A percentile compares a stretch with the other conserved stretches of the same genome.
Conservation (phyloP, 2,113 vertebrate genomes). For the Nansenia antarctica region DNA sequence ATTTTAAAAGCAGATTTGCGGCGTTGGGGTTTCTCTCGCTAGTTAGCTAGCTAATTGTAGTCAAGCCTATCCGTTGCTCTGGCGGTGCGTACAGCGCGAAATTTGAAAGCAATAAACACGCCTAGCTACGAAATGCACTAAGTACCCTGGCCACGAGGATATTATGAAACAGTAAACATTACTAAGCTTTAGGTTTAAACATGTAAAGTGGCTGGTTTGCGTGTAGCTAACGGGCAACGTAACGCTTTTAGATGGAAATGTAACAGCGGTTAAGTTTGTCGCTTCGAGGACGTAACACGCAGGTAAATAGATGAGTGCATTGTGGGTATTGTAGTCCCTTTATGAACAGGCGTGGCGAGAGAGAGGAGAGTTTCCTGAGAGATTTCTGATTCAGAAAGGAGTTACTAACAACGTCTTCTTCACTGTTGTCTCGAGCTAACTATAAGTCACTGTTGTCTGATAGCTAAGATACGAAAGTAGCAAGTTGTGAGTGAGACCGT, state of each 20-base stretch:
- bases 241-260: not conserved
- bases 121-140: not conserved
- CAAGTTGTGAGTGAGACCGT: no score
- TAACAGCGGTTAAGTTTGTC: slow-evolving; percentile 28
- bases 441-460: no score
- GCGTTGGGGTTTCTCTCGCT: not conserved
- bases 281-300: slow-evolving; percentile 18
- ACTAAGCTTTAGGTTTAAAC: not conserved
- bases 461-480: no score
- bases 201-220: no score
- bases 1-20: slow-evolving; percentile 59
- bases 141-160: not conserved
- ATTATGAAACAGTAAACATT: not conserved
- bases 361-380: no score
- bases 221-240: no score
- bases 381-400: no score
- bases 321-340: slow-evolving; percentile 51
- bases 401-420: no score
- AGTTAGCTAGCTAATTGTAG: not conserved
- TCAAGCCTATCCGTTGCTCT: slow-evolving; percentile 10
- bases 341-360: no score
- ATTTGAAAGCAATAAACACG: slow-evolving; percentile 56
- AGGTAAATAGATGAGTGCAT: slow-evolving; percentile 22
- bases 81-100: slow-evolving; percentile 65
- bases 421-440: no score